A percentile compares a stretch with the other conserved stretches of the same genome.
Conservation (phyloP, 2,888 invertebrate genomes). For the Limnephilus rhombicus region DNA sequence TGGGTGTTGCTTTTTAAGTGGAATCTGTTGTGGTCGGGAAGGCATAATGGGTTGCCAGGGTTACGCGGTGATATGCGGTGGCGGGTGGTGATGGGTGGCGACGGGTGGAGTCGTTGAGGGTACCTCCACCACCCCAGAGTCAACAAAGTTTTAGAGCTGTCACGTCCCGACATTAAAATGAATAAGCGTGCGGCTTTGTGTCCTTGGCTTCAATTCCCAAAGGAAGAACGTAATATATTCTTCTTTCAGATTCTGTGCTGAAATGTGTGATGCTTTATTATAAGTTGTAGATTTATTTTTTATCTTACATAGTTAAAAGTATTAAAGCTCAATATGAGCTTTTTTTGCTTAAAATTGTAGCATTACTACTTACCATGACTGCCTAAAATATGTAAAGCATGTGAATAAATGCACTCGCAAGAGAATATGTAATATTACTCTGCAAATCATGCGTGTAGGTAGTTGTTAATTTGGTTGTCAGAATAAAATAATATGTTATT, state of each 20-base stretch:
- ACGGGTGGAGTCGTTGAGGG: neutral
- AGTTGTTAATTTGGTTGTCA: too few relatives aligned
- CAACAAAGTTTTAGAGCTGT: constrained; percentile 38
- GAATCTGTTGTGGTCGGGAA: neutral
- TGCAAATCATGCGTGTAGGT: too few relatives aligned
- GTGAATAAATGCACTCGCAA: too few relatives aligned
- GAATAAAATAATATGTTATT: too few relatives aligned
- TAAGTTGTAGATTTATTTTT: neutral
- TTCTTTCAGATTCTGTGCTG: neutral
- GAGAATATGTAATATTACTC: too few relatives aligned
- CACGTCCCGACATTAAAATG: constrained; percentile 38
- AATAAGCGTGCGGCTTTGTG: constrained; percentile 12
- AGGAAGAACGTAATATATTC: neutral
- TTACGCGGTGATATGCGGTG: neutral
- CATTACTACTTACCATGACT: too few relatives aligned
- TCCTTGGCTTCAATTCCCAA: constrained; percentile 34
- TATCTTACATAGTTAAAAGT: neutral
- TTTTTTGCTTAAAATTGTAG: too few relatives aligned
- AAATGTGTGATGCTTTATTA: neutral
- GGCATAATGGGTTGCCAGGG: neutral
- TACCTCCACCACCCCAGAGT: constrained; percentile 14
- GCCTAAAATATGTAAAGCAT: too few relatives aligned
- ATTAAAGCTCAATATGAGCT: too few relatives aligned
- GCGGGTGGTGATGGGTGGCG: neutral
- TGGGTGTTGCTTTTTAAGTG: neutral